These are phyloP conservation scores for Cossypha caffra DNA, from an alignment of 2,797 vertebrate species.

Conservation along the genomic window DNA sequence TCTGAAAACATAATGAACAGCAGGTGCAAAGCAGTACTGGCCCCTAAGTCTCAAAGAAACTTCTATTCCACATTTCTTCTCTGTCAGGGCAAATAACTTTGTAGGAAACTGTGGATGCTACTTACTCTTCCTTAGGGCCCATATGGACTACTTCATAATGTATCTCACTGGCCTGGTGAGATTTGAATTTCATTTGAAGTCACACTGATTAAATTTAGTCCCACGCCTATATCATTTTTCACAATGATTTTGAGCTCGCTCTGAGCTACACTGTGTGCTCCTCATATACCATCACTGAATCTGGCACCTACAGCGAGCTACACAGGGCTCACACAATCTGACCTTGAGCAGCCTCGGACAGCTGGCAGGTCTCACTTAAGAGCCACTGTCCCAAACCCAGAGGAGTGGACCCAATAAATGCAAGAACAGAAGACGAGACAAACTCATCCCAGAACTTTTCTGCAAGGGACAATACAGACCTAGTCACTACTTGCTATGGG, in stretches of 20 bases:
- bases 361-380: background rate
- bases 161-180: background rate
- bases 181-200: background rate
- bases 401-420: background rate
- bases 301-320: fast-evolving
- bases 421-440: background rate
- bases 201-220: background rate
- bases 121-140: background rate
- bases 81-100: background rate
- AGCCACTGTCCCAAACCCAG: background rate
- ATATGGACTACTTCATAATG: background rate
- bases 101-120: background rate
- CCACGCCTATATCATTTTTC: background rate
- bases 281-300: background rate
- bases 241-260: background rate
- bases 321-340: background rate
- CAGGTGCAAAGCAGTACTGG: background rate
- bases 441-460: background rate
- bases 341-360: background rate
- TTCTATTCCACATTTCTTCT: background rate
- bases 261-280: background rate
- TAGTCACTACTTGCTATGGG: background rate
- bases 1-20: background rate
- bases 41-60: background rate
- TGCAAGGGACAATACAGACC: background rate